A percentile compares a stretch with the other conserved stretches of the same genome.
These are phyloP conservation scores for Poecilia latipinna DNA, from an alignment of 2,113 vertebrate genomes.

Conservation along the genomic window DNA sequence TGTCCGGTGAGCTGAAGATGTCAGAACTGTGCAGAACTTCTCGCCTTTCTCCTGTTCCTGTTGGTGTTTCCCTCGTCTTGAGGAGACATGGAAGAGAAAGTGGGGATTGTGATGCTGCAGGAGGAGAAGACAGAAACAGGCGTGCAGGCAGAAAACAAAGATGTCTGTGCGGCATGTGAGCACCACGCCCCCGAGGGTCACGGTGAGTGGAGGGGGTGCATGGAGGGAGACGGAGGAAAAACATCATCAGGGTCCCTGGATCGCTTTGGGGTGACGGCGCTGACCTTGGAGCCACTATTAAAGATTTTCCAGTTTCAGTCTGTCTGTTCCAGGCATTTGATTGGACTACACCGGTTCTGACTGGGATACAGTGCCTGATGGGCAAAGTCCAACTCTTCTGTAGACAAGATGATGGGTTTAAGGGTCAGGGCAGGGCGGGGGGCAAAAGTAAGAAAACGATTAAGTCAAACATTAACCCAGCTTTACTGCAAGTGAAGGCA, in stretches of 20 bases:
- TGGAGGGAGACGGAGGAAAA: neutral
- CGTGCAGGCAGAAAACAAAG: conserved; percentile 66
- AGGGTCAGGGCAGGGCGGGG: neutral
- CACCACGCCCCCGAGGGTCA: conserved; percentile 57
- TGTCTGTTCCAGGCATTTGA: neutral
- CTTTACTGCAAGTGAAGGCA: neutral
- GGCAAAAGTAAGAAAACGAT: neutral
- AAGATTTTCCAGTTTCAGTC: neutral
- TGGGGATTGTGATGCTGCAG: conserved; percentile 34
- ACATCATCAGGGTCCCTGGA: conserved; percentile 45
- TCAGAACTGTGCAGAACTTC: conserved; percentile 20
- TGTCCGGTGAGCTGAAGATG: conserved; percentile 12
- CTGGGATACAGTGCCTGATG: neutral
- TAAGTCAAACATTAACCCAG: conserved; percentile 36
- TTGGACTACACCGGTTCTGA: neutral
- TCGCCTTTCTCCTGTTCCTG: conserved; percentile 34
- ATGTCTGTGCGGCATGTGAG: conserved; percentile 63
- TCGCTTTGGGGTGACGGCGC: neutral
- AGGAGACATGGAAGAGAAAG: conserved; percentile 72
- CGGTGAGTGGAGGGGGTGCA: conserved; percentile 64
- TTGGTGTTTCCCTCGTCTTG: conserved; percentile 29
- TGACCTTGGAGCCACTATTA: neutral
- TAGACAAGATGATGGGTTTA: conserved; percentile 6
- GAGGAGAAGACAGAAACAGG: conserved; percentile 51
- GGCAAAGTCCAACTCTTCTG: conserved; percentile 6